phyloP scores from a whole-genome alignment of 2,113 vertebrate genomes.

The Pachypanchax playfairii region DNA sequence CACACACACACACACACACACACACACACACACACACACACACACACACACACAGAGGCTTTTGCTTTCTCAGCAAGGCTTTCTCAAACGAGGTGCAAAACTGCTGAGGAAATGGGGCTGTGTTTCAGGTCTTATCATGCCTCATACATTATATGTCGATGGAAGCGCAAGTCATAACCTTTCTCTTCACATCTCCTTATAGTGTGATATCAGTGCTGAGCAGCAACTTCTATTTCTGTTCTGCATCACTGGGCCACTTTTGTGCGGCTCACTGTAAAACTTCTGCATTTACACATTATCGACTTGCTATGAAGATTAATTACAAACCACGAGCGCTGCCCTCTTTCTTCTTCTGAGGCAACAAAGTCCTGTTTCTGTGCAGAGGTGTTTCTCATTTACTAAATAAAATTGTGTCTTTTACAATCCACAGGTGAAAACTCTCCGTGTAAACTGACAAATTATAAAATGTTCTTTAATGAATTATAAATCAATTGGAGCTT shows the following conservation, averaged over 20 bases:
- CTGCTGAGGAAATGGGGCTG: conserved; percentile 41
- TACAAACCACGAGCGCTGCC: neutral
- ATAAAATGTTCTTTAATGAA: neutral
- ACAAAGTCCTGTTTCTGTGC: conserved; percentile 1
- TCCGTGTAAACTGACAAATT: neutral
- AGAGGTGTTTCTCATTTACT: conserved; percentile 2
- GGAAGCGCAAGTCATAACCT: conserved; percentile 44
- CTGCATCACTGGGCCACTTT: conserved; percentile 24
- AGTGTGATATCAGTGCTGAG: conserved; percentile 38
- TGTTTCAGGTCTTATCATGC: conserved; percentile 42
- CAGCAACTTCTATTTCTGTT: conserved; percentile 50
- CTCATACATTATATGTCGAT: conserved; percentile 43
- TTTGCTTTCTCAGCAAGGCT: conserved; percentile 45
- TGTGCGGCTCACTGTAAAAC: conserved; percentile 20
- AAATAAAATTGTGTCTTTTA: neutral
- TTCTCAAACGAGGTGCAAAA: conserved; percentile 37
- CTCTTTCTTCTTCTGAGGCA: neutral
- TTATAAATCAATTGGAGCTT: neutral
- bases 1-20: conserved; percentile 5
- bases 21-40: conserved; percentile 6
- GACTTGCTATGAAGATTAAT: conserved; percentile 35
- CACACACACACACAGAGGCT: conserved; percentile 12
- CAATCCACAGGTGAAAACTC: neutral
- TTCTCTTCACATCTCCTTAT: conserved; percentile 32
- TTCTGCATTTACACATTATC: conserved; percentile 11